phyloP scores from a whole-genome alignment of 2,888 invertebrate genomes.

The Dasypogon diadema region DNA sequence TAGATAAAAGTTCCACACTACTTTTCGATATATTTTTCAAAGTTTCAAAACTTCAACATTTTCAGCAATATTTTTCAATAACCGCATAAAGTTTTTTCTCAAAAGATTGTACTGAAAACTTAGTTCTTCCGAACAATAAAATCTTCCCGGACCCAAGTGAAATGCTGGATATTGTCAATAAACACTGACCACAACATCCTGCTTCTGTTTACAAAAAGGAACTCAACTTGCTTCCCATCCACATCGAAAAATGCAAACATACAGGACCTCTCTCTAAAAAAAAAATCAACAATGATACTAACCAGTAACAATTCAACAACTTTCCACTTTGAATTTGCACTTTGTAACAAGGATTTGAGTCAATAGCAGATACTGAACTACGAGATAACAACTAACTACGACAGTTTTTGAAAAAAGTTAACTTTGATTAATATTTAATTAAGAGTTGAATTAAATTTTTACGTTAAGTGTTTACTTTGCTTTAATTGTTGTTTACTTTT shows the following conservation, averaged over 20 bases:
- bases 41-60: too few relatives aligned
- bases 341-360: constrained; percentile 25
- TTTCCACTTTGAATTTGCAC: constrained; percentile 24
- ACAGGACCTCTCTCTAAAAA: not conserved
- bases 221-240: too few relatives aligned
- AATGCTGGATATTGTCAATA: not conserved
- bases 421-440: not conserved
- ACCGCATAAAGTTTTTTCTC: too few relatives aligned
- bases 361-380: constrained; percentile 8
- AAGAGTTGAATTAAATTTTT: not conserved
- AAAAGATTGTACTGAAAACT: too few relatives aligned
- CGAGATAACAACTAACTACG: constrained; percentile 27
- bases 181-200: not conserved
- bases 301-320: constrained; percentile 47
- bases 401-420: constrained; percentile 31
- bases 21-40: too few relatives aligned
- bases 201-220: not conserved
- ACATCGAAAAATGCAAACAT: constrained; percentile 25
- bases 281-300: constrained; percentile 23
- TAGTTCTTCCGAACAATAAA: too few relatives aligned
- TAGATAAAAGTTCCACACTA: too few relatives aligned
- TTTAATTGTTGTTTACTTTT: not conserved
- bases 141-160: too few relatives aligned
- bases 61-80: too few relatives aligned
- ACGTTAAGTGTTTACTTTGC: too few relatives aligned